These are phyloP conservation scores for Dicroscelio sp. DNA, from an alignment of 2,888 invertebrate species.

Conservation along the genomic window DNA sequence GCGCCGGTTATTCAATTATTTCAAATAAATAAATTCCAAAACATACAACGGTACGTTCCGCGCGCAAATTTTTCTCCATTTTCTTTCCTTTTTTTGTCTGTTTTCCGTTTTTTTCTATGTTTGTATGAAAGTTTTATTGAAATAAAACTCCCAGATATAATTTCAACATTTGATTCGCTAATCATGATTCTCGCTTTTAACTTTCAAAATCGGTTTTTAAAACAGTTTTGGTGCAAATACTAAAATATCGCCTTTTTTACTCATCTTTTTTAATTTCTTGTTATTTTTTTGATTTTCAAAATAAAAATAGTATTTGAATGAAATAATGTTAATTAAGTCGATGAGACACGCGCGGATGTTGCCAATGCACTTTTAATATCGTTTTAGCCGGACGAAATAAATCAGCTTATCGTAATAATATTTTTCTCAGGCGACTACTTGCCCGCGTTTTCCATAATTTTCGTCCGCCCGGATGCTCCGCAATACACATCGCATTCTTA, in stretches of 20 bases:
- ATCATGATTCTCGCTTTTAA: too few species aligned
- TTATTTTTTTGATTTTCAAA: not conserved
- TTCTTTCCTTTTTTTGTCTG: too few species aligned
- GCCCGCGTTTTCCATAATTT: constrained; percentile 21
- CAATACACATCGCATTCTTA: too few species aligned
- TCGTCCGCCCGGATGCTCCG: not conserved
- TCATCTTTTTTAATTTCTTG: too few species aligned
- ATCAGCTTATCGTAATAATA: constrained; percentile 46
- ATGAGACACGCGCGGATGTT: not conserved
- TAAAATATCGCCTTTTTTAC: too few species aligned
- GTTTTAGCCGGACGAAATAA: constrained; percentile 22
- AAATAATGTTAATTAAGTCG: not conserved
- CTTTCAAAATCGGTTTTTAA: too few species aligned
- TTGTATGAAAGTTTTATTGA: not conserved
- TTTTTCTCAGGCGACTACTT: constrained; percentile 39
- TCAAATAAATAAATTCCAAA: constrained; percentile 47
- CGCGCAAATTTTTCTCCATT: not conserved
- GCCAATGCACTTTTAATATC: constrained; percentile 25
- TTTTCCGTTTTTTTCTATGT: not conserved
- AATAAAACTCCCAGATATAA: too few species aligned
- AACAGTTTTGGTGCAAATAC: not conserved
- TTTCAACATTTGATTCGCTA: too few species aligned
- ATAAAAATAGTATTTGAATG: not conserved
- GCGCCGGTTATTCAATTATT: constrained; percentile 41
- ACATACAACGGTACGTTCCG: constrained; percentile 1